Evolutionary conservation across 2,888 invertebrate species (phyloP), one percentile per base, ranked within the genome.

Genomic region (Oscheius sp.): DNA sequence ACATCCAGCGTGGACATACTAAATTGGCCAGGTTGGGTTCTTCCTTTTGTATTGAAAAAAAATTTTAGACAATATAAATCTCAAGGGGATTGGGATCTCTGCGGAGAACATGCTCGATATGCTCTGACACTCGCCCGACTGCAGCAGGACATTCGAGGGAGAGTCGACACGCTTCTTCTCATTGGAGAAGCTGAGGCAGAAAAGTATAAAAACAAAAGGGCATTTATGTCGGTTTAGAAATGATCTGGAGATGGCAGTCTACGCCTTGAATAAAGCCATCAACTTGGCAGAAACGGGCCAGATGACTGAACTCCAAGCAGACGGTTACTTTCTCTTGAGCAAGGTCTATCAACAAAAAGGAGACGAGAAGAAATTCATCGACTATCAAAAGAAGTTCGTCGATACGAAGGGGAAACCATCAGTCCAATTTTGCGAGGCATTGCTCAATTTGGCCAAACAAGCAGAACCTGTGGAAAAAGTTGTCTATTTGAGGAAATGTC

Each of bases 91-190:
- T 70, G 70, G 70, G 23, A 13, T 35, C 29, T 27, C n/a, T 70
- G 59, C 29, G n/a, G 18, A 3, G 79, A 77, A 56, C 77, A 79
- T 46, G 63, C 77, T 7, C 27, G 76, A 13, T 72, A 43, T 43
- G 77, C 76, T 12, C 55, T 79, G 46, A 77, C 79, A 0, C 55
- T 79, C 1, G 73, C 71, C 21, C 77, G 75, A 46, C 49, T 79
- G 43, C 71, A 73, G n/a, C 73, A 56, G 23, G 76, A 79, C 21
- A 68, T 70, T 25, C 68, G 71, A 35, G 58, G 58, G 13, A 74
- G 75, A 27, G 23, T 75, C n/a, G 71, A 68, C 9, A 76, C 76
- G 77, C 61, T 79, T 16, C 68, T 79, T 2, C 53, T 79, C 49
- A 68, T 79, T 43, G 76, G 75, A 12, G 70, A 64, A 12, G 68